A percentile compares a stretch with the other conserved stretches of the same genome.
Conservation (phyloP, 2,888 invertebrate genomes). For the Empis livida region DNA sequence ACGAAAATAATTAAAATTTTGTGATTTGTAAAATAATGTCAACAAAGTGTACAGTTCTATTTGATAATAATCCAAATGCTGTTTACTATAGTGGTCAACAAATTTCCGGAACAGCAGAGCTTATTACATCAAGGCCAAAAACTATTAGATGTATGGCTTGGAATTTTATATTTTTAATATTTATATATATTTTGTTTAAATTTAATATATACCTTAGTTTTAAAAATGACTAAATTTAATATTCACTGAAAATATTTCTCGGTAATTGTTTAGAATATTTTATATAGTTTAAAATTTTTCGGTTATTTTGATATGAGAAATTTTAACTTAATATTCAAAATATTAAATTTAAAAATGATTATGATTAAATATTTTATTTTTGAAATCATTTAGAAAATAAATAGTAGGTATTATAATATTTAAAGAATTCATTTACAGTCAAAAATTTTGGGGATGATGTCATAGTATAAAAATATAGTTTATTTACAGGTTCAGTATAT, state of each 20-base stretch:
- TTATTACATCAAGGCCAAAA: conserved; percentile 30
- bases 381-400: too few relatives aligned
- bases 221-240: neutral
- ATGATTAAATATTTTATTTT: too few relatives aligned
- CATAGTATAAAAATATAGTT: too few relatives aligned
- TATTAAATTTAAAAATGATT: too few relatives aligned
- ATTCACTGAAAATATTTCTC: neutral
- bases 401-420: too few relatives aligned
- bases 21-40: conserved; percentile 16
- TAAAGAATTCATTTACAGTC: too few relatives aligned
- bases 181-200: neutral
- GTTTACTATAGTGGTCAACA: conserved; percentile 32
- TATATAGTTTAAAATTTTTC: too few relatives aligned
- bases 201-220: too few relatives aligned
- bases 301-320: too few relatives aligned
- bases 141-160: conserved; percentile 31
- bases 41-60: conserved; percentile 29
- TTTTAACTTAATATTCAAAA: too few relatives aligned
- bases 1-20: neutral
- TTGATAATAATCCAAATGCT: conserved; percentile 28
- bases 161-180: neutral
- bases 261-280: neutral
- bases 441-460: too few relatives aligned
- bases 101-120: conserved; percentile 29
- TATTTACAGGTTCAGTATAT: too few relatives aligned